Base-by-base conservation (phyloP, 2,888 invertebrate genomes). In the Oegoconia quadripuncta region DNA sequence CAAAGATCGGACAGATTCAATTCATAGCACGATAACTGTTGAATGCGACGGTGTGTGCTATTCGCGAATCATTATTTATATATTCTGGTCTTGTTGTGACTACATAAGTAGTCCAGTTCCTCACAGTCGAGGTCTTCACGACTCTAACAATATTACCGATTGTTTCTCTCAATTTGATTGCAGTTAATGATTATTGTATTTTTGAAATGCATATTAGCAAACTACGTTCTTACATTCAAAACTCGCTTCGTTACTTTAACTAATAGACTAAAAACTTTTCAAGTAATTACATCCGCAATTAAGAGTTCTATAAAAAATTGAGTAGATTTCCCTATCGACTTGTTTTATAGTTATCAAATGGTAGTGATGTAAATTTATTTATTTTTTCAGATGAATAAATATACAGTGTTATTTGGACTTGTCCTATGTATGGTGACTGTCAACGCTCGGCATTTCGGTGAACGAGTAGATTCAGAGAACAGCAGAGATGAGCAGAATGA, bases 321-420 rank as follows among this genome's bases (percentile, higher is more conserved):
- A 9, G 29, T 16, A 16, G 16, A 7, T 14, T 26, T 43, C 45
- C 36, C 55, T 54, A 37, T 43, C 28, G 12, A 33, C 6, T 33
- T 3, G 8, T 33, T 13, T 12, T 28, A 29, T 31, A 28, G 12
- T 13, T 1, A 23, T 35, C 4, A 22, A 13, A 13, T 27, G 12
- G 2, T 3, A 26, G 23, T 26, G 2, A 5, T 5, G 13, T 12
- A 44, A 28, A 40, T 39, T 39, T 52, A 38, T 47, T 50, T 40
- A 49, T 45, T 57, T 53, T 73, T 72, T 35, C 73, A 82, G 82
- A 83, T 82, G 82, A 70, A 74, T 40, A 60, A 52, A 36, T 45
- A 69, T 11, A 40, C 52, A 33, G 14, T 72, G 35, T 39, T 75
- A 16, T 41, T 75, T 28, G 64, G 62, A 23, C 31, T 69, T 11